Evolutionary conservation across 1,140 invertebrate species (phyloP).

Genomic region (Drosophila melanogaster): Release_6_plus_ISO1_MT NT_033779.5:18904001-18904500

Average conservation of each 20-base stretch:
- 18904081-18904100: constrained; percentile 79
- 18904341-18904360: constrained; percentile 37
- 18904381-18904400: constrained; percentile 64
- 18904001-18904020: background rate
- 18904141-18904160: constrained; percentile 83
- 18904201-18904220: constrained; percentile 77
- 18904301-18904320: constrained; percentile 6
- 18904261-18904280: constrained; percentile 83
- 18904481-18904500: background rate
- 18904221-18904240: constrained; percentile 82
- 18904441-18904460: constrained; percentile 24
- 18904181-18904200: constrained; percentile 5
- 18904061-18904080: constrained; percentile 23
- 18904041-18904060: background rate
- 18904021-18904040: background rate
- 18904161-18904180: constrained; percentile 67
- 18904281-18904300: constrained; percentile 80
- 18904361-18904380: constrained; percentile 68
- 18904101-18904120: constrained; percentile 82
- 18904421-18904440: constrained; percentile 19
- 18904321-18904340: background rate
- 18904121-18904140: constrained; percentile 83
- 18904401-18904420: constrained; percentile 31
- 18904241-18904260: constrained; percentile 83
- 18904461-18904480: constrained; percentile 4